Evolutionary conservation across 1,140 invertebrate species (phyloP), one percentile per base, ranked within the genome.

Genomic region (Aphis craccivora): DNA sequence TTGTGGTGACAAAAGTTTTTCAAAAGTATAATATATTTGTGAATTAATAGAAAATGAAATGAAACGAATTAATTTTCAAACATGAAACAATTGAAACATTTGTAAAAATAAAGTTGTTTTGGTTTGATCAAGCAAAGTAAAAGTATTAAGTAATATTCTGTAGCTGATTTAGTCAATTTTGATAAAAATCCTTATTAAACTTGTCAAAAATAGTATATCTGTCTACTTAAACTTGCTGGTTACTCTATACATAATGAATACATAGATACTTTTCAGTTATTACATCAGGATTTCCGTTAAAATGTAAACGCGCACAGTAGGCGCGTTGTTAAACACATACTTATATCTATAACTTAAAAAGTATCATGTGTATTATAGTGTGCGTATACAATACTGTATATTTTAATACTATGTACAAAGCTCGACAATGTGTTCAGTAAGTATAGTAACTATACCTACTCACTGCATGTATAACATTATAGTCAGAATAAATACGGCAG

Each of bases 11-110:
- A 40, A 53, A 89, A 25, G 22, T 88, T 88, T 88, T 88, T 40
- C 43, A n/a, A 87, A 86, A 87, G 6, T 30, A 30, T 87, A 87
- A n/a, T 87, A 23, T 87, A 30, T 30, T 87, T 87, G 30, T 25
- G 84, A 87, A 87, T 87, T 87, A 30, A 40, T 84, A 40, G 37
- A 43, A 84, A 84, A 40, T 40, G 40, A 9, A 84, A 43, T 25
- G 40, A 84, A 84, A 84, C 35, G 37, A 84, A 84, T 84, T 84
- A 40, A 84, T 84, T 84, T 25, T 25, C 37, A 84, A 84, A 84
- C 40, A 84, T 40, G 23, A 23, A 84, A 40, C 9, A 84, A 25
- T 40, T 40, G 76, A 37, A 25, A 23, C 22, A 84, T 37, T 83
- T 83, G 22, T 37, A 83, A 76, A 76, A 76, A n/a, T 76, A 76